phyloP scores from a whole-genome alignment of 2,113 vertebrate genomes.

The Misgurnus mizolepis region DNA sequence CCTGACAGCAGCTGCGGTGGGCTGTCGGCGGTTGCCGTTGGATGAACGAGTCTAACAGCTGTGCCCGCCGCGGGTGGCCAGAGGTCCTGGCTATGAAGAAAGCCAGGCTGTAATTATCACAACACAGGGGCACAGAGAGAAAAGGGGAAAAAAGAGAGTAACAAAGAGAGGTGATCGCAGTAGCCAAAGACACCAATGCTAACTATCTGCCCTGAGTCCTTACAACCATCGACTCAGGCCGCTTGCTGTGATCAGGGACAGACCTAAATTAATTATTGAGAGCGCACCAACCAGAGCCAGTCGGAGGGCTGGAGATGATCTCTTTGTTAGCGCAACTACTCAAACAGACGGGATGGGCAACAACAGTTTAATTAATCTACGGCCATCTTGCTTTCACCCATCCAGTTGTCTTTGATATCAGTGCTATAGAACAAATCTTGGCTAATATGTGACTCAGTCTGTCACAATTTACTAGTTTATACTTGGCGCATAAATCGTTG shows the following conservation, averaged over 20 bases:
- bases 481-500: no score
- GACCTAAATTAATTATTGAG: constrained; percentile 13
- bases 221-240: constrained; percentile 48
- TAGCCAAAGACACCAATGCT: constrained; percentile 7
- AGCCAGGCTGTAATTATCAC: constrained; percentile 67
- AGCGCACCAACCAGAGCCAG: not conserved
- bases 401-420: not conserved
- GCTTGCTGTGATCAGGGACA: constrained; percentile 16
- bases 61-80: constrained; percentile 59
- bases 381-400: not conserved
- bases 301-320: not conserved
- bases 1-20: constrained; percentile 50
- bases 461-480: no score
- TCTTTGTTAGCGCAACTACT: not conserved
- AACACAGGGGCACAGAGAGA: constrained; percentile 44
- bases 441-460: no score
- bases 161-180: constrained; percentile 7
- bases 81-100: constrained; percentile 53
- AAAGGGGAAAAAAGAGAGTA: constrained; percentile 17
- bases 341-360: not conserved
- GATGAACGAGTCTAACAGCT: constrained; percentile 66
- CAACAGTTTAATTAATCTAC: not conserved
- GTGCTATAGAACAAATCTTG: not conserved
- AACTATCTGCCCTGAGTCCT: constrained; percentile 36
- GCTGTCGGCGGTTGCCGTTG: constrained; percentile 51